A percentile compares a stretch with the other conserved stretches of the same genome.
Conservation (phyloP, 2,888 invertebrate species). For the Apoda limacodes region DNA sequence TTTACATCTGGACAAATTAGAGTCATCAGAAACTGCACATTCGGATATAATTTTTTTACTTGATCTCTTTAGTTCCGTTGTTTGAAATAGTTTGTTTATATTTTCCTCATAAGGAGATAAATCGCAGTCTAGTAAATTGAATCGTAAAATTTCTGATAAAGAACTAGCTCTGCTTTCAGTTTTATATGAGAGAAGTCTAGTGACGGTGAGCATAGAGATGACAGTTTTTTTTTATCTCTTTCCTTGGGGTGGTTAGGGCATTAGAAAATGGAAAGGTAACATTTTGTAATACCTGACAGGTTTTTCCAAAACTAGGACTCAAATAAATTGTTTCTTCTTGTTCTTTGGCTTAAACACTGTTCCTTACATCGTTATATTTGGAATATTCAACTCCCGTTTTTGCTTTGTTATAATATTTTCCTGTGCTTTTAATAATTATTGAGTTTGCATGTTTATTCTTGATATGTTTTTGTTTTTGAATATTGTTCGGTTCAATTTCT, state of each 20-base stretch:
- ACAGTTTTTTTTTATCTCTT: constrained; percentile 12
- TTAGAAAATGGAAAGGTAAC: constrained; percentile 14
- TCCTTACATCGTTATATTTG: too few species aligned
- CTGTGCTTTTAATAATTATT: too few species aligned
- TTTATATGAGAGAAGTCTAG: constrained; percentile 13
- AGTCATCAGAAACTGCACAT: too few species aligned
- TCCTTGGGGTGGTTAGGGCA: constrained; percentile 12
- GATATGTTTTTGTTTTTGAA: too few species aligned
- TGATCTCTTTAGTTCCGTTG: constrained; percentile 12
- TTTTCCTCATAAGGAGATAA: constrained; percentile 16
- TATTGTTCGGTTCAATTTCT: too few species aligned
- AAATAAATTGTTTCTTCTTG: constrained; percentile 15
- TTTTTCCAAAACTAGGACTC: constrained; percentile 17
- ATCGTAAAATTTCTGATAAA: constrained; percentile 20
- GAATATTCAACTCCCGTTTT: too few species aligned
- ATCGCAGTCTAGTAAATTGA: constrained; percentile 19
- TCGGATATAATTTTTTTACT: constrained; percentile 12
- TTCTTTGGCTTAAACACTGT: constrained; percentile 12
- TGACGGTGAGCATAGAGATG: constrained; percentile 13
- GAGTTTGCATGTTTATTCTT: too few species aligned
- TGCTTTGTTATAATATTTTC: too few species aligned
- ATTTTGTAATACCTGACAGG: constrained; percentile 19
- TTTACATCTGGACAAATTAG: constrained; percentile 12
- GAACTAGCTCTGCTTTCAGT: constrained; percentile 18
- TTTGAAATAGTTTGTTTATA: constrained; percentile 12